These are phyloP conservation scores for Drosophila siamana DNA, from an alignment of 2,888 invertebrate species.

Conservation along the genomic window DNA sequence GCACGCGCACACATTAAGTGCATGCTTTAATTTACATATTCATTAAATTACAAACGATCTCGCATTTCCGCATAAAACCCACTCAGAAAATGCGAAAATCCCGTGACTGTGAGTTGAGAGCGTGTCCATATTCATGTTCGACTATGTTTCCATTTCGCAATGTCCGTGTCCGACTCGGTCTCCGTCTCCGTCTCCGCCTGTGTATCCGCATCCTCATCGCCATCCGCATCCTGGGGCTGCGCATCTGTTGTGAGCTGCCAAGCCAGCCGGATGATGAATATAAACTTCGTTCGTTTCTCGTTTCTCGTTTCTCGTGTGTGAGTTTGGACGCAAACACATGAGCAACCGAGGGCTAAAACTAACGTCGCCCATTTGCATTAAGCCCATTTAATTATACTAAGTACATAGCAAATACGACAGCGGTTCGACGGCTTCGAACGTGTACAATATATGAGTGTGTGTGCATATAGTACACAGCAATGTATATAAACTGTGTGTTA, in stretches of 20 bases:
- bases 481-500: conserved; percentile 12
- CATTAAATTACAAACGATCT: conserved; percentile 75
- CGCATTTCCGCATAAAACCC: conserved; percentile 62
- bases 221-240: conserved; percentile 29
- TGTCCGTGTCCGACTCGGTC: conserved; percentile 9
- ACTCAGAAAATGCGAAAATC: conserved; percentile 44
- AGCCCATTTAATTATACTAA: conserved; percentile 81
- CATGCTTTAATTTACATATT: conserved; percentile 80
- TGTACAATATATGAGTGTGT: background rate
- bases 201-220: conserved; percentile 20
- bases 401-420: conserved; percentile 78
- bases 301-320: too few relatives aligned
- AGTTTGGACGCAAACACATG: conserved; percentile 19
- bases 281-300: conserved; percentile 57
- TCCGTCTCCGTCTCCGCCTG: conserved; percentile 11
- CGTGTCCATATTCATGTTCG: conserved; percentile 21
- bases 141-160: conserved; percentile 22
- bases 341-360: conserved; percentile 13
- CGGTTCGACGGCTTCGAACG: conserved; percentile 16
- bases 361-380: conserved; percentile 70
- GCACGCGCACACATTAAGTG: conserved; percentile 60
- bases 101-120: background rate
- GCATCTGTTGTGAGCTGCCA: conserved; percentile 46
- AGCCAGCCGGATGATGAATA: conserved; percentile 64
- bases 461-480: background rate